These are phyloP conservation scores for Hypomecis atomaria DNA, from an alignment of 2,888 invertebrate species.

Conservation along the genomic window DNA sequence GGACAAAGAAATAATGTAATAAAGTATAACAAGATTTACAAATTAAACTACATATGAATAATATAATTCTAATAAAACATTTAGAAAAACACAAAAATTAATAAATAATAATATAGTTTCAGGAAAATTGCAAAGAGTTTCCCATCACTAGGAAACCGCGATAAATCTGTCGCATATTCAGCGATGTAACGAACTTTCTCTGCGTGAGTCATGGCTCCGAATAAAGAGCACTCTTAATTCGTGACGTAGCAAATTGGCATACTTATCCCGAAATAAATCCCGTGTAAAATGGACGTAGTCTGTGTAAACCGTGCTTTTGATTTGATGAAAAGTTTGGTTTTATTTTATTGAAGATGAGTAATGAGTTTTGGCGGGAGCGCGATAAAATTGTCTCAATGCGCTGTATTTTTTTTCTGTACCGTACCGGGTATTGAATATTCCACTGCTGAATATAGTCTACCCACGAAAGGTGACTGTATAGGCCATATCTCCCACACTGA, in stretches of 20 bases:
- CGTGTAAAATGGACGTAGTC: slow-evolving; percentile 50
- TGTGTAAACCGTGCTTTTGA: slow-evolving; percentile 2
- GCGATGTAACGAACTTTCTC: slow-evolving; percentile 83
- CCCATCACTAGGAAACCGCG: slow-evolving; percentile 69
- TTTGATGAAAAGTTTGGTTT: slow-evolving; percentile 5
- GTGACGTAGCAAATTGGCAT: slow-evolving; percentile 80
- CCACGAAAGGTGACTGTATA: no score
- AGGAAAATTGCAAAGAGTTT: slow-evolving; percentile 8
- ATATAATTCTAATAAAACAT: no score
- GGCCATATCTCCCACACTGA: no score
- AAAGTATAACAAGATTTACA: no score
- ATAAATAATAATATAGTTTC: not conserved
- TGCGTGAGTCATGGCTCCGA: slow-evolving; percentile 79
- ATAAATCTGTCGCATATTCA: slow-evolving; percentile 85
- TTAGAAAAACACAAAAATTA: no score
- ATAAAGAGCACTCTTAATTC: slow-evolving; percentile 80
- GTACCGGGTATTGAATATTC: no score
- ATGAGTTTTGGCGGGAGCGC: not conserved
- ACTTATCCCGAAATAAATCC: slow-evolving; percentile 74
- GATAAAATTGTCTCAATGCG: no score
- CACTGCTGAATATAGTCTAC: no score
- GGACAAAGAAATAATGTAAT: no score
- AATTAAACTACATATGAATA: no score
- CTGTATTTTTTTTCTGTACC: no score
- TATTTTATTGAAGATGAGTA: not conserved